These are phyloP conservation scores for Argynnis bischoffii DNA, from an alignment of 2,888 invertebrate species.

Conservation along the genomic window DNA sequence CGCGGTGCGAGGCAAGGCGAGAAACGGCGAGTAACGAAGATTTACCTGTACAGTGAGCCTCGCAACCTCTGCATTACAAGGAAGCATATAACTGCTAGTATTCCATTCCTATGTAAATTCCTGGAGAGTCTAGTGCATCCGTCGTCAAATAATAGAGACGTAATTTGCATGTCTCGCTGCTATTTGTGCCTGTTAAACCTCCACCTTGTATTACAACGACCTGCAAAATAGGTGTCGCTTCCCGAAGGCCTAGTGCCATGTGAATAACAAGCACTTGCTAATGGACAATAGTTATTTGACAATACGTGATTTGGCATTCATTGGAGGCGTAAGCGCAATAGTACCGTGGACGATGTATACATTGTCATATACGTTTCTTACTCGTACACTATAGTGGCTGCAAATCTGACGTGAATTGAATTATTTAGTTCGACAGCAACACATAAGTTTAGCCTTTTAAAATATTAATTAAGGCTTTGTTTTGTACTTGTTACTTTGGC, in stretches of 20 bases:
- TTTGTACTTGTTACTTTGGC: constrained; percentile 4
- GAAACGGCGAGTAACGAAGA: constrained; percentile 37
- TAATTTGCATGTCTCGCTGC: constrained; percentile 74
- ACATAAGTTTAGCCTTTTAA: constrained; percentile 6
- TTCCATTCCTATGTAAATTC: constrained; percentile 79
- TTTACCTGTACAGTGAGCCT: constrained; percentile 36
- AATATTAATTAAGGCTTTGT: constrained; percentile 8
- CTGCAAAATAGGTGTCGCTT: constrained; percentile 55
- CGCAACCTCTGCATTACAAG: constrained; percentile 50
- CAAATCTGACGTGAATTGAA: constrained; percentile 34
- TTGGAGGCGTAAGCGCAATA: constrained; percentile 43
- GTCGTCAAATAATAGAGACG: constrained; percentile 67
- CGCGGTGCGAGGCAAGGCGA: constrained; percentile 44
- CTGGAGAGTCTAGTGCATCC: constrained; percentile 53
- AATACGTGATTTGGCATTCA: constrained; percentile 60
- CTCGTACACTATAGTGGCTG: neutral
- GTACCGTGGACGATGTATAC: constrained; percentile 3
- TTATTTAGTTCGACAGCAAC: constrained; percentile 20
- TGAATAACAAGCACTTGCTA: constrained; percentile 56
- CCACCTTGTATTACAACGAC: constrained; percentile 43
- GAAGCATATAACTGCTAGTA: constrained; percentile 64
- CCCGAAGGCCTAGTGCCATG: constrained; percentile 49
- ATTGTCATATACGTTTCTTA: constrained; percentile 1
- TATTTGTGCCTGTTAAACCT: constrained; percentile 62
- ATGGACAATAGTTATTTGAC: constrained; percentile 62